Evolutionary conservation across 2,113 vertebrate species (phyloP).

Genomic region (Pogonocichla stellata): DNA sequence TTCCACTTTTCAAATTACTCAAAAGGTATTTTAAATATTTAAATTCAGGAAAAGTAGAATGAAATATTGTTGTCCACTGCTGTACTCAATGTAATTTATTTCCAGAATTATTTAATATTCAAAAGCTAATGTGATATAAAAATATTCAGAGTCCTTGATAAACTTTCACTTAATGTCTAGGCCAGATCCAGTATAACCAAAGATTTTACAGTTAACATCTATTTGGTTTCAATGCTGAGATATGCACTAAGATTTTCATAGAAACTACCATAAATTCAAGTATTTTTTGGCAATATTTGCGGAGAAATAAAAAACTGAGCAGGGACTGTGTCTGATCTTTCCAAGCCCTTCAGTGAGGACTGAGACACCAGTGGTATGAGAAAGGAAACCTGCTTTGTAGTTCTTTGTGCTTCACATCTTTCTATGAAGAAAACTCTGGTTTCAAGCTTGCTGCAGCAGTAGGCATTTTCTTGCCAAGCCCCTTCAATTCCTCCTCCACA

Average conservation of each 20-base stretch:
- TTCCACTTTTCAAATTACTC: neutral
- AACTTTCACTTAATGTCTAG: neutral
- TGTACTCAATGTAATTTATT: neutral
- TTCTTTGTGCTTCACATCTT: neutral
- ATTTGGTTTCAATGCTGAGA: neutral
- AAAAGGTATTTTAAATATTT: neutral
- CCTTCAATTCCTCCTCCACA: neutral
- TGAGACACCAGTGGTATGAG: neutral
- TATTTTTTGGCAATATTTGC: neutral
- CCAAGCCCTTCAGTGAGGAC: fast-evolving
- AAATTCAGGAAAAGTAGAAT: neutral
- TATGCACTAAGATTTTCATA: neutral
- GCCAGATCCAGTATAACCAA: neutral
- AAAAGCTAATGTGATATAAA: neutral
- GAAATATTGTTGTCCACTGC: neutral
- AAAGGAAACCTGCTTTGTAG: fast-evolving
- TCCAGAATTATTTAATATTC: neutral
- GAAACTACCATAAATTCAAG: neutral
- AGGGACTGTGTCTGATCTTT: neutral
- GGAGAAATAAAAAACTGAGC: neutral
- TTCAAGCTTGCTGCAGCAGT: neutral
- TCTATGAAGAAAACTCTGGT: neutral
- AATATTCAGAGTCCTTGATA: neutral
- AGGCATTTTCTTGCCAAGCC: neutral
- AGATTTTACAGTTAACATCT: neutral